These are phyloP conservation scores for Sebastes oblongus DNA, from an alignment of 2,797 vertebrate species.

Conservation along the genomic window DNA sequence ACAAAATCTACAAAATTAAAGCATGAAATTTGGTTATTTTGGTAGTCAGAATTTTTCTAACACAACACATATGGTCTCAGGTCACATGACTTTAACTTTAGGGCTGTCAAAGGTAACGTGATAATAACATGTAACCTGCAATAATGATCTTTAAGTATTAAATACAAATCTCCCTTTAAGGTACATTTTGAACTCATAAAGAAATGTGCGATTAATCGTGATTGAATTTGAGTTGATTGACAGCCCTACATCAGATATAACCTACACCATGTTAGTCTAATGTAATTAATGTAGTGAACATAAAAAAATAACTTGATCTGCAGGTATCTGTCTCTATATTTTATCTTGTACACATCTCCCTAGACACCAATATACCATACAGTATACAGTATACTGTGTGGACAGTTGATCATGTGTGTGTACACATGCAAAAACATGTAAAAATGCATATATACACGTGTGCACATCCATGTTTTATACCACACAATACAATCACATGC, in stretches of 20 bases:
- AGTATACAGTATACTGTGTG: too few relatives aligned
- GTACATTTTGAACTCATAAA: too few relatives aligned
- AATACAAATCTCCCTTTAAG: too few relatives aligned
- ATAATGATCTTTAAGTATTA: too few relatives aligned
- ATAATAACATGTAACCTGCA: too few relatives aligned
- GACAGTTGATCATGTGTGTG: neutral
- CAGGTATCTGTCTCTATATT: neutral
- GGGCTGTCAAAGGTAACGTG: too few relatives aligned
- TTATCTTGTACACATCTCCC: neutral
- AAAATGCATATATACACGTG: neutral
- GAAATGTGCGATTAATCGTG: fast-evolving
- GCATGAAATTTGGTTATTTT: neutral
- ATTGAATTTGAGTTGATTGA: too few relatives aligned
- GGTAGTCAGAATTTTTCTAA: neutral
- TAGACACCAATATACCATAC: neutral
- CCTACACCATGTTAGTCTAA: neutral
- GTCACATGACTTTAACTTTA: neutral
- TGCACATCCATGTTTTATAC: neutral
- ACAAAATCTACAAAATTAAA: neutral
- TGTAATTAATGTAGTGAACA: neutral
- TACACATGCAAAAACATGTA: neutral
- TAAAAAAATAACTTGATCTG: neutral
- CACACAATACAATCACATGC: neutral
- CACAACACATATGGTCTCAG: neutral
- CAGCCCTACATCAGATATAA: too few relatives aligned